Base-by-base conservation (phyloP, 2,888 invertebrate genomes). In the Dasysyrphus albostriatus region DNA sequence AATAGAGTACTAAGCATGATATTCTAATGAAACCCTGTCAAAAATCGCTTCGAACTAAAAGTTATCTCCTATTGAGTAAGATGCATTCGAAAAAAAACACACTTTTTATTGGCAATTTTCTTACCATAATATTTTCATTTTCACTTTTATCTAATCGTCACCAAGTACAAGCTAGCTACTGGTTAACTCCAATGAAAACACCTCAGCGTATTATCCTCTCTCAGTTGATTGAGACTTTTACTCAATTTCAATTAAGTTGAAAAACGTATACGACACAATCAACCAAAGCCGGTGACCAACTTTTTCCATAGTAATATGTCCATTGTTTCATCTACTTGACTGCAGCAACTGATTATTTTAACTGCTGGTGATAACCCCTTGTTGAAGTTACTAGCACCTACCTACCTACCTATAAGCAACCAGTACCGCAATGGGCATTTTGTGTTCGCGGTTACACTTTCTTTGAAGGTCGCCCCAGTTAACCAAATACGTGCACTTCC, bases 401-500 rank as follows among this genome's bases (percentile, higher is more conserved):
- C 19, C 19, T 54, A 37, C 8, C 39, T 39, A 44, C 49, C 6
- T 16, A 19, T 74, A n/a, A n/a, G 8, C 44, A 56, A 42, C 56
- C 42, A 42, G 34, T 56, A 54, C 19, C 16, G 49, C 75, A 76
- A 56, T 32, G 70, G 58, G 29, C 65, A 67, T 67, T 39, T 61
- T 61, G 6, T 61, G 10, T 73, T 47, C 59, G 67, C 83, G 75
- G 83, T 83, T 87, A 79, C 72, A 87, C 87, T 87, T 87, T 87
- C 87, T 87, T 87, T 87, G 87, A 87, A 87, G 87, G 87, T 87
- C 87, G 87, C 87, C 87, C 87, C 72, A 87, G 87, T 87, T 87
- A 83, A 79, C 87, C 87, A 82, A 87, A 87, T 87, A 87, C 72
- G 87, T 78, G 75, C 61, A 77, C 85, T 69, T 81, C 85, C 69